Evolutionary conservation across 2,113 vertebrate genomes (phyloP), one percentile per base, ranked within the genome.

Genomic region (Brienomyrus longianalis): DNA sequence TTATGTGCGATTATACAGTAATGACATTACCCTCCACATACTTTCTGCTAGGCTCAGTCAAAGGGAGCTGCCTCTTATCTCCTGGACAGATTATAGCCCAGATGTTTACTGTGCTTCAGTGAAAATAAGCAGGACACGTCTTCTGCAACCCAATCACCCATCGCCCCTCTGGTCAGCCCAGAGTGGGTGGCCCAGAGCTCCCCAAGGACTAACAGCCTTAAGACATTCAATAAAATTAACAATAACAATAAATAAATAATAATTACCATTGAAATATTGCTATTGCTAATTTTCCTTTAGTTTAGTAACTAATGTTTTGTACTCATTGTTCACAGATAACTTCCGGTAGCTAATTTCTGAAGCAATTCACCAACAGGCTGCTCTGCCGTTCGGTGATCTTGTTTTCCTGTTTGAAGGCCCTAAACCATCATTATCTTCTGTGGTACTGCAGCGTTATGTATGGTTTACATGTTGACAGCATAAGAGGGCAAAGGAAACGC

Each of bases 81-180:
- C 89, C 59, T 84, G 89, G 89, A 93, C 95, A 93, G 95, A 93
- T 91, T 92, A 94, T 91, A 91, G 93, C 93, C 95, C 94, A 94
- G 92, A 92, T 94, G 94, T 97, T 97, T 95, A 93, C 95, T 94
- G 95, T 91, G 95, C 93, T 96, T 95, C 92, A 91, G 92, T 92
- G 92, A 93, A 94, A 93, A 93, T 90, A 89, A 90, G 91, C 92
- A 95, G 94, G 94, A 96, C 95, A 96, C 96, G 94, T 96, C 95
- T 96, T 93, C 43, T 31, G 27, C 23, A n/a, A 27, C 23, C 48
- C 91, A 93, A 74, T 11, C 66, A 90, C 92, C 93, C 96, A 95
- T 95, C 93, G 90, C 45, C 21, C 1, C 9, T 84, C 48, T 47
- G 83, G 83, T 45, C 0, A 21, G 17, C 19, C 77, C 77, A 47